A percentile compares a stretch with the other conserved stretches of the same genome.
Evolutionary conservation across 2,888 invertebrate genomes (phyloP).

Genomic region (Xylocampa areola): DNA sequence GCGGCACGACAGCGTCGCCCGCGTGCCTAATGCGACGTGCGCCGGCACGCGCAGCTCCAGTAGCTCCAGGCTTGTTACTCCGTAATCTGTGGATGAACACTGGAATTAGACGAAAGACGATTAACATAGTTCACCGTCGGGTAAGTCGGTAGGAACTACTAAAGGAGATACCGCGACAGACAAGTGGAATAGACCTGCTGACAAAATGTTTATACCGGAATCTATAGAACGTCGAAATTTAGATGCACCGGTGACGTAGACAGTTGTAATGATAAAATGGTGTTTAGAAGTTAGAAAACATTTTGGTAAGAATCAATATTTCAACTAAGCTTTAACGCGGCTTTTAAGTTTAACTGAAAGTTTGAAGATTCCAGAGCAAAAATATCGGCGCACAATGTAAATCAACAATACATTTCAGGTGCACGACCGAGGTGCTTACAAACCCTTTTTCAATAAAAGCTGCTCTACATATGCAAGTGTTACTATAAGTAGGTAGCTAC

Average conservation of each 20-base stretch:
- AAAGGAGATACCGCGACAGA: too few relatives aligned
- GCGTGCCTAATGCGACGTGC: slow-evolving; percentile 94
- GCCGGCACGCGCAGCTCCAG: slow-evolving; percentile 94
- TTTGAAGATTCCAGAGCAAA: slow-evolving; percentile 1
- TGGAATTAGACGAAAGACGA: not conserved
- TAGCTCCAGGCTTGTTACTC: slow-evolving; percentile 90
- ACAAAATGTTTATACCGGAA: too few relatives aligned
- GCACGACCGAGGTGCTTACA: slow-evolving; percentile 46
- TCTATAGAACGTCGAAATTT: too few relatives aligned
- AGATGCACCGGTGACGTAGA: too few relatives aligned
- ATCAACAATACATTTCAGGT: slow-evolving; percentile 31
- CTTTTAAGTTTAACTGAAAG: slow-evolving; percentile 15
- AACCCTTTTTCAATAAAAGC: slow-evolving; percentile 60
- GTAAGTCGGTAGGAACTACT: too few relatives aligned
- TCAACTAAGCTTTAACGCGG: slow-evolving; percentile 13
- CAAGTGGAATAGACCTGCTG: too few relatives aligned
- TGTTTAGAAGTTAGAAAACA: too few relatives aligned
- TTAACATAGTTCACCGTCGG: not conserved
- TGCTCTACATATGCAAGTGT: slow-evolving; percentile 61
- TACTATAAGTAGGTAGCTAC: slow-evolving; percentile 65
- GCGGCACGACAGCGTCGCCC: slow-evolving; percentile 94
- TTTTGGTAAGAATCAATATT: slow-evolving; percentile 17
- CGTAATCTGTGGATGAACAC: slow-evolving; percentile 68
- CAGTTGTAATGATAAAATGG: too few relatives aligned
- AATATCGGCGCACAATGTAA: slow-evolving; percentile 27